A percentile compares a stretch with the other conserved stretches of the same genome.
Conservation (phyloP, 1,140 invertebrate genomes). For the Macrocentrus cingulum region DNA sequence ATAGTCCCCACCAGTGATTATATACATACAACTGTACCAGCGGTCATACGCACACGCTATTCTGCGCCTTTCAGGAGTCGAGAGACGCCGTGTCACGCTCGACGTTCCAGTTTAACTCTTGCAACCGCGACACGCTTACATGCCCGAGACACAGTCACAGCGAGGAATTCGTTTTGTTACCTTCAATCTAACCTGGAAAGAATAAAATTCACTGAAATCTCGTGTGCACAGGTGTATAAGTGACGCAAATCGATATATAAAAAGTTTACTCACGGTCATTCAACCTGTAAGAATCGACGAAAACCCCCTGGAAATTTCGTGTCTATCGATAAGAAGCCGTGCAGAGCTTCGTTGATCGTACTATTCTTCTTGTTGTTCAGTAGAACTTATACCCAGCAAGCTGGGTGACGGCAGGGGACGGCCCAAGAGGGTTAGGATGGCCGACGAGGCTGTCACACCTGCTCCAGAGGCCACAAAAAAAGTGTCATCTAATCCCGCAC, state of each 20-base stretch:
- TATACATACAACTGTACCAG: not conserved
- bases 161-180: not conserved
- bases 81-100: constrained; percentile 37
- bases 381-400: constrained; percentile 42
- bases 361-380: not conserved
- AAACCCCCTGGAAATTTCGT: too few relatives aligned
- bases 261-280: too few relatives aligned
- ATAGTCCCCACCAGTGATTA: too few relatives aligned
- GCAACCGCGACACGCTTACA: constrained; percentile 35
- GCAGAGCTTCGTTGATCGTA: constrained; percentile 5
- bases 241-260: too few relatives aligned
- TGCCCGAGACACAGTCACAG: not conserved
- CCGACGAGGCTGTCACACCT: constrained; percentile 51
- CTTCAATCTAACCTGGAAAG: not conserved
- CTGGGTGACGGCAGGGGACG: constrained; percentile 55
- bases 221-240: too few relatives aligned
- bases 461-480: constrained; percentile 43
- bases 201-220: not conserved
- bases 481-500: constrained; percentile 40
- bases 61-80: constrained; percentile 23
- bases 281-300: too few relatives aligned
- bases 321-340: too few relatives aligned
- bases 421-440: constrained; percentile 56
- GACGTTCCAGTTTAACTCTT: constrained; percentile 49
- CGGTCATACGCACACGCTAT: constrained; percentile 10